phyloP scores from a whole-genome alignment of 2,113 vertebrate species.

The Dromiciops gliroides region DNA sequence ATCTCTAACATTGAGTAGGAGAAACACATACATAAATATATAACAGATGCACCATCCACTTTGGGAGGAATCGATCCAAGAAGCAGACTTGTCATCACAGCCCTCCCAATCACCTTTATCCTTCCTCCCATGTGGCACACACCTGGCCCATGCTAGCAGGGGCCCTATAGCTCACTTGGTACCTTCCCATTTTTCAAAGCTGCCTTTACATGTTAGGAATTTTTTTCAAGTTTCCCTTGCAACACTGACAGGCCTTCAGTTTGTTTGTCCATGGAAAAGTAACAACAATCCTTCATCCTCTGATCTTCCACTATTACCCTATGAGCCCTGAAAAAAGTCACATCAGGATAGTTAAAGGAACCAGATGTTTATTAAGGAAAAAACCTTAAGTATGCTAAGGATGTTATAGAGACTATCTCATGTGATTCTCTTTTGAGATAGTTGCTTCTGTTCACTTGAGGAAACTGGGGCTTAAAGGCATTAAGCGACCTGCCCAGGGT shows the following conservation, averaged over 20 bases:
- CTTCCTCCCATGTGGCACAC: conserved; percentile 55
- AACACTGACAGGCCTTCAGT: background rate
- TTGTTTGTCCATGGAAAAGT: conserved; percentile 26
- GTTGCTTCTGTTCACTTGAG: background rate
- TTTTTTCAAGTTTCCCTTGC: conserved; percentile 36
- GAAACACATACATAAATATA: conserved; percentile 1
- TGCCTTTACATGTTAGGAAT: background rate
- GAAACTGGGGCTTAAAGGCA: background rate
- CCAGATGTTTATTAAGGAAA: conserved; percentile 12
- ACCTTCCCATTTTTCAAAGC: conserved; percentile 32
- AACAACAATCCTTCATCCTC: background rate
- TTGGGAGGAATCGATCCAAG: conserved; percentile 28
- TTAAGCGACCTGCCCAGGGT: background rate
- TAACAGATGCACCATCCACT: conserved; percentile 43
- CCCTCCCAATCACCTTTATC: conserved; percentile 52
- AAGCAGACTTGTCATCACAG: conserved; percentile 30
- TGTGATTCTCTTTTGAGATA: background rate
- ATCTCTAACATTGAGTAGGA: conserved; percentile 5
- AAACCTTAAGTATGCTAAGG: background rate
- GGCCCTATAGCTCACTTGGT: conserved; percentile 8
- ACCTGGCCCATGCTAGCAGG: conserved; percentile 38
- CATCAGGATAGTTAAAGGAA: background rate
- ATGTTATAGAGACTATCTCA: background rate
- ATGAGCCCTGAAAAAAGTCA: conserved; percentile 1
- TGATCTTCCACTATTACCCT: background rate